Conservation (phyloP, 2,888 invertebrate genomes). For the Pseudeuparius sepicola region DNA sequence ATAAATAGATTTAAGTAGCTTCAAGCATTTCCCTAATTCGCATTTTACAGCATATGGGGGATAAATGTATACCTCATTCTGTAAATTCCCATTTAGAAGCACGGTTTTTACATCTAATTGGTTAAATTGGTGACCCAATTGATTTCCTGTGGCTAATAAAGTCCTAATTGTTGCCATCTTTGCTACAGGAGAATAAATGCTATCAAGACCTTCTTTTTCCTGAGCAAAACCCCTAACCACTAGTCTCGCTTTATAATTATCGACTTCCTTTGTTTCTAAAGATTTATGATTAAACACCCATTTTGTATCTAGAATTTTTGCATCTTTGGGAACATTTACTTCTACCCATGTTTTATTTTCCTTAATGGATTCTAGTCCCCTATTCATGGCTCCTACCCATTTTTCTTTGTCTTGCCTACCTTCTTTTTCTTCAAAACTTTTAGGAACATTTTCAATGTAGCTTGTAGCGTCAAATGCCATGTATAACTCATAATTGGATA, state of each 20-base stretch:
- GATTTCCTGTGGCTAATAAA: slow-evolving; percentile 12
- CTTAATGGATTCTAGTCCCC: slow-evolving; percentile 15
- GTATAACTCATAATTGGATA: slow-evolving; percentile 17
- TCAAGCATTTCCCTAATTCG: too few species aligned
- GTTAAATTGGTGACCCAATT: too few species aligned
- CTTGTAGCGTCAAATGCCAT: slow-evolving; percentile 16
- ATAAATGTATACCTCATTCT: too few species aligned
- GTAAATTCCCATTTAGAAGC: too few species aligned
- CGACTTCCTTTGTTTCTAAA: slow-evolving; percentile 11
- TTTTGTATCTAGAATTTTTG: slow-evolving; percentile 12
- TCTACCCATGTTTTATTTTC: slow-evolving; percentile 14
- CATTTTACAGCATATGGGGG: slow-evolving; percentile 7
- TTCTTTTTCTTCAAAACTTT: slow-evolving; percentile 11
- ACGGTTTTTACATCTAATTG: too few species aligned
- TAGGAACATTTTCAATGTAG: slow-evolving; percentile 15
- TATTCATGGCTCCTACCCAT: slow-evolving; percentile 15
- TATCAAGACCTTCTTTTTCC: slow-evolving; percentile 5
- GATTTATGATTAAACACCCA: slow-evolving; percentile 11
- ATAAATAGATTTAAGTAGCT: slow-evolving; percentile 11
- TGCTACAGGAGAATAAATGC: slow-evolving; percentile 9
- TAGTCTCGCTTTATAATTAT: slow-evolving; percentile 6
- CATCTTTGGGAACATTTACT: slow-evolving; percentile 9
- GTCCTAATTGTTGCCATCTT: slow-evolving; percentile 10
- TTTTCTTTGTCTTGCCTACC: slow-evolving; percentile 8
- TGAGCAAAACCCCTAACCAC: slow-evolving; percentile 11